These are phyloP conservation scores for Illadopsis cleaveri DNA, from an alignment of 2,113 vertebrate species.

Conservation along the genomic window DNA sequence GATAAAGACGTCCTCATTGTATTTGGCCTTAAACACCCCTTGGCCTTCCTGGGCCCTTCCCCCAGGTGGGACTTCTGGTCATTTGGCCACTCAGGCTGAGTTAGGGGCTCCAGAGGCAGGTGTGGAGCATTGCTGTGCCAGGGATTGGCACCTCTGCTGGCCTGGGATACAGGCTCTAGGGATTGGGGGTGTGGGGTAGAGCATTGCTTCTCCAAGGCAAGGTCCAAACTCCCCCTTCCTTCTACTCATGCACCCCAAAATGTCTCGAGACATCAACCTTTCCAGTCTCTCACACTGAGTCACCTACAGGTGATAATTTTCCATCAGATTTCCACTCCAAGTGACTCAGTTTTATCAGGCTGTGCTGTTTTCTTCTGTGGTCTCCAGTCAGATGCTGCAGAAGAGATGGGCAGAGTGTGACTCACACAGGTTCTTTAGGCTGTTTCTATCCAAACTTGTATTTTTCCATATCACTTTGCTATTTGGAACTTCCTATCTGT, in stretches of 20 bases:
- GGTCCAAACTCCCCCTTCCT: not conserved
- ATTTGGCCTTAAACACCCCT: not conserved
- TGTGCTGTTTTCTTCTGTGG: not conserved
- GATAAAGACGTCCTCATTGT: rapidly evolving
- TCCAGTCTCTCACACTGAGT: not conserved
- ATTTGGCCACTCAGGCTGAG: not conserved
- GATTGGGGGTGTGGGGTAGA: not conserved
- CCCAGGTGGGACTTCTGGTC: not conserved
- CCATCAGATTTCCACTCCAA: not conserved
- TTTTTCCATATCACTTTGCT: not conserved
- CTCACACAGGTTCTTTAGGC: not conserved
- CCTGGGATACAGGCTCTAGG: not conserved
- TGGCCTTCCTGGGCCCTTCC: not conserved
- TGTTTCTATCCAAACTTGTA: not conserved
- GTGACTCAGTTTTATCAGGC: not conserved
- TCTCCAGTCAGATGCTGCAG: not conserved
- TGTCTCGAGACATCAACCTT: rapidly evolving
- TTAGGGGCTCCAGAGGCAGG: too few species aligned
- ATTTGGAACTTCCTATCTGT: not conserved
- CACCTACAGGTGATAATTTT: not conserved
- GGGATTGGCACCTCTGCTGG: not conserved
- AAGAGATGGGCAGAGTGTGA: not conserved
- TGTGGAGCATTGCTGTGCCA: not conserved
- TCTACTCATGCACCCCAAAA: not conserved
- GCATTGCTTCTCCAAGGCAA: not conserved